Evolutionary conservation across 1,140 invertebrate genomes (phyloP).

Genomic region (Semibalanus balanoides): DNA sequence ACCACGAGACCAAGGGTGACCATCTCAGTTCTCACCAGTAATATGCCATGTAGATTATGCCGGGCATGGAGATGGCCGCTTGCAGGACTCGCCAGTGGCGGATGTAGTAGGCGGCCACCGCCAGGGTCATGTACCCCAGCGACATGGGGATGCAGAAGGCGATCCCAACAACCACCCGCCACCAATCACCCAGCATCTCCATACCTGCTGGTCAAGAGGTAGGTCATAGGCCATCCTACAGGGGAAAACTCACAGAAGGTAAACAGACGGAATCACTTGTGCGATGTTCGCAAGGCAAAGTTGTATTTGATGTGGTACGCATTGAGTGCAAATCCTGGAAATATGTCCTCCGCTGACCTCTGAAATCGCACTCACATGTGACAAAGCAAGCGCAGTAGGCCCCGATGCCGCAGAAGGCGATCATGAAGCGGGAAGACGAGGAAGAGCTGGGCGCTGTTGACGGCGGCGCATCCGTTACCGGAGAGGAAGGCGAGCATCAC

Average conservation of each 20-base stretch:
- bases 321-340: no score
- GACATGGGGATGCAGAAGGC: slow-evolving; percentile 55
- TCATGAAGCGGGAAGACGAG: not conserved
- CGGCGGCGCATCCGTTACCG: not conserved
- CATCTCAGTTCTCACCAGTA: slow-evolving; percentile 44
- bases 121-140: slow-evolving; percentile 52
- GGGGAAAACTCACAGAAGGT: no score
- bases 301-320: no score
- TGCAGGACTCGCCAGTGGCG: slow-evolving; percentile 57
- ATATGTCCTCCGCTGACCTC: no score
- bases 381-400: not conserved
- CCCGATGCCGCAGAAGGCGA: not conserved
- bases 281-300: no score
- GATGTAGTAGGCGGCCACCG: slow-evolving; percentile 50
- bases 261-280: no score
- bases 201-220: no score
- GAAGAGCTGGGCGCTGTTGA: not conserved
- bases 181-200: slow-evolving; percentile 48
- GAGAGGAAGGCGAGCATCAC: not conserved
- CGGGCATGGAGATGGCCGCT: slow-evolving; percentile 50
- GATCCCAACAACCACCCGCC: slow-evolving; percentile 53
- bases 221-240: no score
- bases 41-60: slow-evolving; percentile 45
- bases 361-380: not conserved
- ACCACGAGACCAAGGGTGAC: no score